Evolutionary conservation across 2,888 invertebrate species (phyloP), one percentile per base, ranked within the genome.

Genomic region (Leucoma salicis): DNA sequence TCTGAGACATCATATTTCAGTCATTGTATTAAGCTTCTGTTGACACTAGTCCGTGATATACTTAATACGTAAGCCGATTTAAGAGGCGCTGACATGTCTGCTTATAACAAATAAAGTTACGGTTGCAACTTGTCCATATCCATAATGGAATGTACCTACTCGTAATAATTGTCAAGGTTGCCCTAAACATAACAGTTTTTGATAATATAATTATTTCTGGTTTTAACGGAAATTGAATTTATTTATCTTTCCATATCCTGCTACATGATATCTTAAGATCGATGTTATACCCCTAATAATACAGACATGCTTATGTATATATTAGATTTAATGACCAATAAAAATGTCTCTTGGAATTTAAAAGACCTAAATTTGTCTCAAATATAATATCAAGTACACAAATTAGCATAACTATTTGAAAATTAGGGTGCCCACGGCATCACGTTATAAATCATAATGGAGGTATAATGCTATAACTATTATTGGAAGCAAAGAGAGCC

Each of bases 151-250:
- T 31, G 42, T n/a, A n/a, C n/a, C n/a, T n/a, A n/a, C n/a, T n/a
- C n/a, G n/a, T 42, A 42, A 47, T 60, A 40, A 47, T 53, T 14
- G 38, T 8, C 48, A 63, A 59, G 49, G 53, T 38, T 48, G 39
- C 31, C 35, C 36, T 11, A 52, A 48, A 38, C 46, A 24, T 48
- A 43, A 50, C 46, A 39, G 47, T 44, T 37, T 42, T 35, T 42
- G 31, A 45, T 46, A 31, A 29, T n/a, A n/a, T 13, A 29, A 48
- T 46, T 36, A 57, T 54, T 57, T 49, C 64, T 63, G 49, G 61
- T 63, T 57, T 45, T 41, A 49, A 47, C 57, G 63, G 61, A 62
- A 53, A 54, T 63, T 42, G 38, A 32, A 52, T 52, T 46, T 59
- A 53, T 48, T 46, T 43, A 42, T 25, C 40, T 49, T 57, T 47